Conservation (phyloP, 2,797 vertebrate species). For the Sparus aurata region DNA sequence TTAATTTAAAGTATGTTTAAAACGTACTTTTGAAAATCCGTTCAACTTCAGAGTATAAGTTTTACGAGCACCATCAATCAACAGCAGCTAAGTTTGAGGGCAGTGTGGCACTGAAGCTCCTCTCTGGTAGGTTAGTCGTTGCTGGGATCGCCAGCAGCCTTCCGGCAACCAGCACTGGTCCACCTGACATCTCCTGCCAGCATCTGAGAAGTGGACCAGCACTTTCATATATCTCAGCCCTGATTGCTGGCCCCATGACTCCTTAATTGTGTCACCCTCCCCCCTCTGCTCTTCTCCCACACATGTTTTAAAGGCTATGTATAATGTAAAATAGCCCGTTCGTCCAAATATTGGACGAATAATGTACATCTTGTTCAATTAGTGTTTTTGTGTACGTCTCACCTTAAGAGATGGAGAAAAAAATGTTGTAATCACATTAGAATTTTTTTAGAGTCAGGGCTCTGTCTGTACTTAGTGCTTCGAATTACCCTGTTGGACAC, state of each 20-base stretch:
- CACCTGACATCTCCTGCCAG: slow-evolving; percentile 5
- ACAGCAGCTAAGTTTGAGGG: background rate
- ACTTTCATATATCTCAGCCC: background rate
- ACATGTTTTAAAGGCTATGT: too few relatives aligned
- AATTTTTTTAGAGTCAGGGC: background rate
- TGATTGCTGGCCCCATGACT: background rate
- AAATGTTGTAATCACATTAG: background rate
- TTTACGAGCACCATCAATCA: background rate
- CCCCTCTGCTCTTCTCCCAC: background rate
- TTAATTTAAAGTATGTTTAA: too few relatives aligned
- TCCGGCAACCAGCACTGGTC: background rate
- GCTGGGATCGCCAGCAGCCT: background rate
- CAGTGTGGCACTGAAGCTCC: too few relatives aligned
- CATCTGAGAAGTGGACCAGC: background rate
- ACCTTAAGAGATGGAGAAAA: background rate
- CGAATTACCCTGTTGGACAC: background rate
- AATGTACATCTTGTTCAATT: background rate
- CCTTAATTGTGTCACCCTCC: background rate
- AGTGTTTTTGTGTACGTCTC: background rate
- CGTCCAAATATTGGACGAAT: too few relatives aligned
- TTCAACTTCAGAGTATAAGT: too few relatives aligned
- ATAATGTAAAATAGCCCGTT: background rate
- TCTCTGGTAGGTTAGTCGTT: background rate
- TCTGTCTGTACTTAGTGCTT: background rate
- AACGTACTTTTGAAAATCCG: too few relatives aligned